These are phyloP conservation scores for Melinaea menophilus DNA, from an alignment of 2,888 invertebrate genomes.

Conservation along the genomic window DNA sequence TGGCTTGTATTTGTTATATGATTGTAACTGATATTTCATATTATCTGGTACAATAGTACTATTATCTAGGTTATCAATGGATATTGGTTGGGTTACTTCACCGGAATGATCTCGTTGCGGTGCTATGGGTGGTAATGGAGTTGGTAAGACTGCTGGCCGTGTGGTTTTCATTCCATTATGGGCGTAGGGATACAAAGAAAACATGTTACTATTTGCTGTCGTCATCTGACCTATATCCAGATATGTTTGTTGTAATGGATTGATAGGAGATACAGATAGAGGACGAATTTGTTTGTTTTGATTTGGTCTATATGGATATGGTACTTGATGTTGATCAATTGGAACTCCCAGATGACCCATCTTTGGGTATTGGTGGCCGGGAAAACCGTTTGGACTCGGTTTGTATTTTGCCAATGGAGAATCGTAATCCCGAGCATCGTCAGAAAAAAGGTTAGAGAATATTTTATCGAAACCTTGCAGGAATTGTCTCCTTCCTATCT, in stretches of 20 bases:
- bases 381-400: constrained; percentile 40
- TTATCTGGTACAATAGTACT: constrained; percentile 49
- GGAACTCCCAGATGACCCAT: constrained; percentile 45
- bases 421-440: constrained; percentile 47
- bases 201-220: constrained; percentile 27
- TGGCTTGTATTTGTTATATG: constrained; percentile 41
- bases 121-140: constrained; percentile 41
- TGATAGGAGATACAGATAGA: constrained; percentile 43
- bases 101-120: constrained; percentile 43
- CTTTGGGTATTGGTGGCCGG: constrained; percentile 51
- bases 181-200: constrained; percentile 43
- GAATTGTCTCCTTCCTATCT: constrained; percentile 44
- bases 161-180: constrained; percentile 52
- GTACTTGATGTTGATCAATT: constrained; percentile 48
- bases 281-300: constrained; percentile 49
- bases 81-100: constrained; percentile 41
- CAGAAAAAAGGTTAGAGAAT: constrained; percentile 62
- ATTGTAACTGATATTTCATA: constrained; percentile 42
- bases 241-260: constrained; percentile 47
- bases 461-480: constrained; percentile 58
- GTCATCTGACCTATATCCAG: constrained; percentile 38
- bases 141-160: constrained; percentile 58
- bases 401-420: constrained; percentile 43
- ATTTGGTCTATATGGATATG: constrained; percentile 52
- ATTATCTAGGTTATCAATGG: constrained; percentile 42